These are phyloP conservation scores for Phainopepla nitens DNA, from an alignment of 2,113 vertebrate genomes.

Conservation along the genomic window DNA sequence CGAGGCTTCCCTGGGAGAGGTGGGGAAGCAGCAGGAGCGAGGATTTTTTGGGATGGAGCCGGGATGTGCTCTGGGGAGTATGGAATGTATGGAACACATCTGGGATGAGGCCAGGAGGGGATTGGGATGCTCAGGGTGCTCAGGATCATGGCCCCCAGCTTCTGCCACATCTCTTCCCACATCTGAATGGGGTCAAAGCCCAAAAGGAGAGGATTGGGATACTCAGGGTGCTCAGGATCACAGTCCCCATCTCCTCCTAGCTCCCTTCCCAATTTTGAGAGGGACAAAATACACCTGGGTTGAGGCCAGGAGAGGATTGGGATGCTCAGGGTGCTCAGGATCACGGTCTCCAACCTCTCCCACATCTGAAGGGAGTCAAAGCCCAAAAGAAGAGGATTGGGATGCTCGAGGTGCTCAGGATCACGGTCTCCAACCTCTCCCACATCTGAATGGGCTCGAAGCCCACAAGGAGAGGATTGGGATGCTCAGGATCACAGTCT, in stretches of 20 bases:
- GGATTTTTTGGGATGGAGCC: background rate
- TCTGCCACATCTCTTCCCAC: fast-evolving
- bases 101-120: too few relatives aligned
- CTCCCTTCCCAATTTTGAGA: background rate
- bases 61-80: background rate
- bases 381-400: too few relatives aligned
- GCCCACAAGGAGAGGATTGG: too few relatives aligned
- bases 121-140: background rate
- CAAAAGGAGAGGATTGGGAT: background rate
- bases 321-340: background rate
- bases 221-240: too few relatives aligned
- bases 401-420: too few relatives aligned
- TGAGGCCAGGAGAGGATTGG: background rate
- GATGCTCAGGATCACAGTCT: background rate
- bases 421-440: too few relatives aligned
- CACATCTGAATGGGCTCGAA: too few relatives aligned
- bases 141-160: fast-evolving
- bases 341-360: too few relatives aligned
- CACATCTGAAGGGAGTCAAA: background rate
- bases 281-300: background rate
- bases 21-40: background rate
- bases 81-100: too few relatives aligned
- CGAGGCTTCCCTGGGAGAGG: fast-evolving
- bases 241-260: too few relatives aligned
- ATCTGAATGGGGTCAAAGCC: fast-evolving